A percentile compares a stretch with the other conserved stretches of the same genome.
These are phyloP conservation scores for Eudemis profundana DNA, from an alignment of 2,888 invertebrate genomes.

Conservation along the genomic window DNA sequence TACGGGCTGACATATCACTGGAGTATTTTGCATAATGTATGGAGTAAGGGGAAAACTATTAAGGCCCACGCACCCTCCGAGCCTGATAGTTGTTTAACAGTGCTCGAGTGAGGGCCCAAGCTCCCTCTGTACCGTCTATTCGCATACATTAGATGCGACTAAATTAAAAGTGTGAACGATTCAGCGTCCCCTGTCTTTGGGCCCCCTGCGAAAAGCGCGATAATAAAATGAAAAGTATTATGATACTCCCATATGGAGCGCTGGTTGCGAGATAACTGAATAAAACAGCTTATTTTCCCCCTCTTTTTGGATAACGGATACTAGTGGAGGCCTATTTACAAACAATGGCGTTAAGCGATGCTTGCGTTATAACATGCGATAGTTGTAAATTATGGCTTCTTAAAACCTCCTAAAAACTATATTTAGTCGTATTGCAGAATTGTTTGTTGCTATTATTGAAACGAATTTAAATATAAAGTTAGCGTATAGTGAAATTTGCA, in stretches of 20 bases:
- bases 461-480: slow-evolving; percentile 24
- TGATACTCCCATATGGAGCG: slow-evolving; percentile 75
- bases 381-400: not conserved
- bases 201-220: slow-evolving; percentile 62
- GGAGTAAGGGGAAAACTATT: slow-evolving; percentile 83
- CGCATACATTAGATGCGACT: slow-evolving; percentile 83
- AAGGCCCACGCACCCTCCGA: slow-evolving; percentile 75
- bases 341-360: slow-evolving; percentile 26
- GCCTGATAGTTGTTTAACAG: slow-evolving; percentile 82
- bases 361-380: slow-evolving; percentile 7
- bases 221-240: slow-evolving; percentile 82
- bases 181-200: slow-evolving; percentile 55
- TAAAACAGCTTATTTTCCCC: slow-evolving; percentile 73
- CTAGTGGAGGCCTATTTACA: slow-evolving; percentile 29
- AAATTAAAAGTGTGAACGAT: slow-evolving; percentile 85
- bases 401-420: slow-evolving; percentile 6
- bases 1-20: slow-evolving; percentile 82
- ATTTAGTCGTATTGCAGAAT: slow-evolving; percentile 4
- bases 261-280: slow-evolving; percentile 77
- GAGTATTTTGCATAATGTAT: slow-evolving; percentile 84
- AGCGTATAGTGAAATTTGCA: slow-evolving; percentile 14
- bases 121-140: slow-evolving; percentile 61
- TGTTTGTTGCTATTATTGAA: slow-evolving; percentile 8
- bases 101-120: slow-evolving; percentile 64
- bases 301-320: slow-evolving; percentile 48